Percentiles rank a stretch among this genome's conserved stretches.
Evolutionary conservation across 2,888 invertebrate genomes (phyloP).

Genomic region (Hydrotaea diabolus): DNA sequence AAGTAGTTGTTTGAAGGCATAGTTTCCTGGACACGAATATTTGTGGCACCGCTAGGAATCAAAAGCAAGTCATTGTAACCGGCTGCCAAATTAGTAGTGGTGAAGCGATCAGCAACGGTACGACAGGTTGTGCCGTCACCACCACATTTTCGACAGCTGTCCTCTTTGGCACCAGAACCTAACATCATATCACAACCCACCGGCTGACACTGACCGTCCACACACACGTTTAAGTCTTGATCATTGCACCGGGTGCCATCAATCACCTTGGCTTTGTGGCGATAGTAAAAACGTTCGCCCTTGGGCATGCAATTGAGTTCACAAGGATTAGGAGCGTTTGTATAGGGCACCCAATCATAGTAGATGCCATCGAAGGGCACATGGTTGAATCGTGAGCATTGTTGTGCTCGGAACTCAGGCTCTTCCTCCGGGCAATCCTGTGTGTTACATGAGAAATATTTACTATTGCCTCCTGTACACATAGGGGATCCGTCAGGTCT

Average conservation of each 20-base stretch:
- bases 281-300: conserved; percentile 94
- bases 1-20: conserved; percentile 92
- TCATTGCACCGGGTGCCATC: conserved; percentile 93
- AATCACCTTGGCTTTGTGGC: conserved; percentile 89
- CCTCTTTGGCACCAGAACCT: conserved; percentile 92
- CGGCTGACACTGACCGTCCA: conserved; percentile 94
- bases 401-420: conserved; percentile 92
- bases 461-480: conserved; percentile 90
- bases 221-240: conserved; percentile 94
- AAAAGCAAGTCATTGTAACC: conserved; percentile 95
- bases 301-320: conserved; percentile 97
- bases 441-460: conserved; percentile 95
- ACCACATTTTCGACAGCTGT: conserved; percentile 95
- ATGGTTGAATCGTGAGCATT: conserved; percentile 92
- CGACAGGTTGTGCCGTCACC: conserved; percentile 94
- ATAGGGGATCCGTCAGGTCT: conserved; percentile 84
- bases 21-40: conserved; percentile 90
- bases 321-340: conserved; percentile 93
- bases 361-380: conserved; percentile 90
- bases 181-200: conserved; percentile 98
- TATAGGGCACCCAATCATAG: conserved; percentile 95
- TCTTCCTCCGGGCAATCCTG: conserved; percentile 92
- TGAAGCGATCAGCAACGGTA: conserved; percentile 87
- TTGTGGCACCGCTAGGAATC: conserved; percentile 96
- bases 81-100: conserved; percentile 87